Evolutionary conservation across 2,888 invertebrate genomes (phyloP).

Genomic region (Xylocampa areola): DNA sequence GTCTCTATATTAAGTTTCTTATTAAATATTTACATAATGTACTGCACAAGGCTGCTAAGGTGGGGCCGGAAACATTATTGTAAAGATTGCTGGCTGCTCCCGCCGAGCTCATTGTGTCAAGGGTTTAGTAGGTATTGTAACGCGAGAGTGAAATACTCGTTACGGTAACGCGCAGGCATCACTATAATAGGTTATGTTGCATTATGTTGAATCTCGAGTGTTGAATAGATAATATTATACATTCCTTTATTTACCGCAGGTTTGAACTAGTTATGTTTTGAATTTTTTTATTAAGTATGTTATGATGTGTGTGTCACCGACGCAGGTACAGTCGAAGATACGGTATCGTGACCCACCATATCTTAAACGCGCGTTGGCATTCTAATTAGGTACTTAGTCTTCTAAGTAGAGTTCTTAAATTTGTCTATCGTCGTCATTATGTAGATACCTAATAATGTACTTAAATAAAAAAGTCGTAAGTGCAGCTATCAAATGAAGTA

Average conservation of each 20-base stretch:
- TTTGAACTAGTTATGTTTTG: conserved; percentile 46
- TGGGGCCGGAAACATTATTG: conserved; percentile 73
- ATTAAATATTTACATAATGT: conserved; percentile 10
- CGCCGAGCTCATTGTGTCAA: conserved; percentile 67
- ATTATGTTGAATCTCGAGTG: conserved; percentile 46
- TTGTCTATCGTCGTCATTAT: too few relatives aligned
- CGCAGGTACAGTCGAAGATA: too few relatives aligned
- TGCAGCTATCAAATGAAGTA: too few relatives aligned
- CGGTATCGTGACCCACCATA: too few relatives aligned
- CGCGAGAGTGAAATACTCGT: conserved; percentile 68
- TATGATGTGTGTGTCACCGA: conserved; percentile 20
- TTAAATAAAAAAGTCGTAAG: too few relatives aligned
- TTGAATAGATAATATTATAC: conserved; percentile 51
- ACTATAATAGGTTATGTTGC: conserved; percentile 24
- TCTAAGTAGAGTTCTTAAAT: too few relatives aligned
- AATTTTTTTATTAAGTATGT: conserved; percentile 42
- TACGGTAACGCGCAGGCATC: conserved; percentile 72
- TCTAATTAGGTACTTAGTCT: too few relatives aligned
- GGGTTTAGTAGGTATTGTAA: conserved; percentile 67
- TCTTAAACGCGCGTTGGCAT: too few relatives aligned
- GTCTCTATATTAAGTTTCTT: too few relatives aligned
- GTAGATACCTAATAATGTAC: too few relatives aligned
- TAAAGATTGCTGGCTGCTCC: conserved; percentile 64
- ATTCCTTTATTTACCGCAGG: conserved; percentile 33
- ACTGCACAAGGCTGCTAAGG: conserved; percentile 52